Percentiles rank a stretch among this genome's conserved stretches.
Evolutionary conservation across 1,140 invertebrate species (phyloP).

Genomic region (Hyles euphorbiae): DNA sequence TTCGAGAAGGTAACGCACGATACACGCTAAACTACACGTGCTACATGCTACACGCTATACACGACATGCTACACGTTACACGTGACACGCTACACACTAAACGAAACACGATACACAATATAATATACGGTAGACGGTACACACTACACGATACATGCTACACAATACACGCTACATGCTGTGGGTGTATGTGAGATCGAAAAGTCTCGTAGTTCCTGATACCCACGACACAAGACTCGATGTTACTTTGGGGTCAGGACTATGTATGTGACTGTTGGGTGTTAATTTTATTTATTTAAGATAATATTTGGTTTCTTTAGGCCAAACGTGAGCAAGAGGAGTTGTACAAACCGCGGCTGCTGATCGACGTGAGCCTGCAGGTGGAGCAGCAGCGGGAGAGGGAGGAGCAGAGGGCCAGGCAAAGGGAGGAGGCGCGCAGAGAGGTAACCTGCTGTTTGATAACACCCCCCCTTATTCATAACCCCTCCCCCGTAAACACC

Average conservation of each 20-base stretch:
- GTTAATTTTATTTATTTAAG: no score
- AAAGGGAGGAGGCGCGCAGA: conserved; percentile 71
- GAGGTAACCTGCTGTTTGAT: conserved; percentile 21
- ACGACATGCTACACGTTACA: background rate
- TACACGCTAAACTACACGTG: no score
- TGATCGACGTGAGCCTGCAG: conserved; percentile 81
- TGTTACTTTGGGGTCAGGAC: no score
- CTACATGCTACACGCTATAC: no score
- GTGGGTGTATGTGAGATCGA: no score
- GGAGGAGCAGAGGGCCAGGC: conserved; percentile 74
- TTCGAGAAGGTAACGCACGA: conserved; percentile 34
- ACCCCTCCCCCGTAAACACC: no score
- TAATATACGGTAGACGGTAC: no score
- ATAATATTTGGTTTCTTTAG: background rate
- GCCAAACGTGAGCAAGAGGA: conserved; percentile 84
- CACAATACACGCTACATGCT: background rate
- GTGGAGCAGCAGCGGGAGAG: conserved; percentile 74
- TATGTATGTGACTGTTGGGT: no score
- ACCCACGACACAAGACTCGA: no score
- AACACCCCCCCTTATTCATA: no score
- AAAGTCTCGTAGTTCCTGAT: no score
- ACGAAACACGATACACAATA: background rate
- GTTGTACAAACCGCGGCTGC: conserved; percentile 87
- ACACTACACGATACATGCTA: background rate
- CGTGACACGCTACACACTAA: conserved; percentile 12